Base-by-base conservation (phyloP, 92 coral and sea anemone species). In the Umimayanthus kanabou region DNA sequence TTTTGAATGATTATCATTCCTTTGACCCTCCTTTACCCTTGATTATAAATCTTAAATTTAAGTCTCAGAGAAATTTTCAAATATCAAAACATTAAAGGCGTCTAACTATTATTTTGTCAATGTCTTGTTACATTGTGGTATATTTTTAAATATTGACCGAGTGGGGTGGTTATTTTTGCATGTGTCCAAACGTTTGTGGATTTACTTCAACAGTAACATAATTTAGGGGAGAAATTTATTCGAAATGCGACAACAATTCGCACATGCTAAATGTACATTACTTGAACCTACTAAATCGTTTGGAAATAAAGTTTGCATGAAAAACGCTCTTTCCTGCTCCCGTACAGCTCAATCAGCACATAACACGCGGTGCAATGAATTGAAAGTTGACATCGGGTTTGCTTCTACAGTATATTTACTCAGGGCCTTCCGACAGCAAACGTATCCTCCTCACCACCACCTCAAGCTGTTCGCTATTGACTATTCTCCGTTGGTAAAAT, bases 401-500 rank as follows among this genome's bases (percentile, higher is more conserved):
- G 50, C 6, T 20, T 8, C 14, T 10, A 81, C 26, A 37, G 14
- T 29, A 15, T 83, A 78, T 83, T 47, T 83, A 83, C 78, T 28
- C 30, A 70, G 42, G 20, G 65, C 15, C 77, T 70, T 45, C 65
- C 87, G 26, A 43, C 55, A 18, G 22, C 28, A 47, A 42, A 49
- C 76, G 37, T 25, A 61, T 64, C 75, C 11, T 64, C 14, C 75
- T 2, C 29, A 33, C 22, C 65, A 28, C 20, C 25, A n/a, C 11
- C 40, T 47, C 43, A 71, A 72, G 87, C 40, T 71, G 42, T 14
- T 65, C 22, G 65, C 28, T 45, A 69, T 69, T 83, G 78, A 49
- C 49, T 64, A 43, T 83, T 83, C 45, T 70, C 87, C 77, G 25
- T 83, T 67, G 87, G 78, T 30, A 70, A 83, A 69, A 83, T 83